Percentiles rank a stretch among this genome's conserved stretches.
phyloP scores from a whole-genome alignment of 2,888 invertebrate species.

The Uropetala carovei region DNA sequence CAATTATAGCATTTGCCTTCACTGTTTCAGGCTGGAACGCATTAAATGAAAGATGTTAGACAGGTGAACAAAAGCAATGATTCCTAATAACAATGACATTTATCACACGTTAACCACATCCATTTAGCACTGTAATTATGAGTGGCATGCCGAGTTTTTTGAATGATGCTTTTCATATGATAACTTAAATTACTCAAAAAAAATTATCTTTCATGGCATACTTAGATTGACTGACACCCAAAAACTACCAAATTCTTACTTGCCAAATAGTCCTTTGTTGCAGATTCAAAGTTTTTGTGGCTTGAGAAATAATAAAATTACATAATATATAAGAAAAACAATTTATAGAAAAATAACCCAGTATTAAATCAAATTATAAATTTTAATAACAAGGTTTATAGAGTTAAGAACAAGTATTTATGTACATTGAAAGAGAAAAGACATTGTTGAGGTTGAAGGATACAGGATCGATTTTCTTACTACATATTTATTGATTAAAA shows the following conservation, averaged over 20 bases:
- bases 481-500: too few relatives aligned
- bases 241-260: constrained; percentile 17
- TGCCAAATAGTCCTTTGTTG: constrained; percentile 11
- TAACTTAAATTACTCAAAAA: background rate
- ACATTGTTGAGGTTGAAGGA: too few relatives aligned
- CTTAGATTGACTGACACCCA: background rate
- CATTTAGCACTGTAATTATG: background rate
- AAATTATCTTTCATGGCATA: background rate
- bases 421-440: too few relatives aligned
- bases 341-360: background rate
- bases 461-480: too few relatives aligned
- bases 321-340: background rate
- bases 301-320: too few relatives aligned
- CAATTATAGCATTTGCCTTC: constrained; percentile 95
- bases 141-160: background rate
- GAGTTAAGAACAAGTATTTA: too few relatives aligned
- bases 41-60: background rate
- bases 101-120: background rate
- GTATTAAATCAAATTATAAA: background rate
- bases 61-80: background rate
- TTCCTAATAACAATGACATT: background rate
- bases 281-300: background rate
- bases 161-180: background rate
- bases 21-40: constrained; percentile 86
- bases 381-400: too few relatives aligned